phyloP scores from a whole-genome alignment of 30 jellyfish, hydroid and myxozoan species.

The Pelagia noctiluca region DNA sequence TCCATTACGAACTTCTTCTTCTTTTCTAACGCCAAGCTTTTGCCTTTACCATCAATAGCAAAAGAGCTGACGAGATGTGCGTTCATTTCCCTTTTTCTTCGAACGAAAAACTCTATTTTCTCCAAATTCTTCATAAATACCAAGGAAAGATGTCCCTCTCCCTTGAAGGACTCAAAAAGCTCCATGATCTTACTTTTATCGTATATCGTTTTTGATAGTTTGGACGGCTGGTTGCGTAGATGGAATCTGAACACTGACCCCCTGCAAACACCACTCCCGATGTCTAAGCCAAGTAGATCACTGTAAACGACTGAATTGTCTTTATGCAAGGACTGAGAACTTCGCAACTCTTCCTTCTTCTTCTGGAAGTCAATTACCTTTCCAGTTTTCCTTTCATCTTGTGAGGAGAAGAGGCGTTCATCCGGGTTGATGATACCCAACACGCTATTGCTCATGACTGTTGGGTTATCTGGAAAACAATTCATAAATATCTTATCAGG shows the following conservation, averaged over 20 bases:
- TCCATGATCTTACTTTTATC: conserved; percentile 19
- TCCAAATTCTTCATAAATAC: conserved; percentile 61
- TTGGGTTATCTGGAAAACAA: conserved; percentile 68
- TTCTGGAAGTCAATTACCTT: not conserved
- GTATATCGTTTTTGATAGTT: conserved; percentile 60
- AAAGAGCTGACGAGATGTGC: conserved; percentile 52
- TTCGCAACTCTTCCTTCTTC: not conserved
- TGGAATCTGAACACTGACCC: conserved; percentile 78
- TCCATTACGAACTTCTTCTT: not conserved
- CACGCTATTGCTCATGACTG: conserved; percentile 49
- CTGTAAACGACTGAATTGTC: not conserved
- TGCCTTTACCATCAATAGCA: not conserved
- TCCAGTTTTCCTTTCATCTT: conserved; percentile 36
- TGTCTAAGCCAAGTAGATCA: conserved; percentile 10
- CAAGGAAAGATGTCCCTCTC: conserved; percentile 72
- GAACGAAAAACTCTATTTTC: conserved; percentile 47
- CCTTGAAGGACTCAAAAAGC: conserved; percentile 48
- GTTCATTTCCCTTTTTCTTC: conserved; percentile 13
- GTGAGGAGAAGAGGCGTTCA: conserved; percentile 35
- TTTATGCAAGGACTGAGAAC: not conserved
- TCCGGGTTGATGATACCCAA: conserved; percentile 67
- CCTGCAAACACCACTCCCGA: conserved; percentile 35
- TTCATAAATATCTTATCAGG: not conserved
- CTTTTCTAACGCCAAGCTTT: not conserved
- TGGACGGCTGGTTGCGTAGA: conserved; percentile 64